phyloP scores from a whole-genome alignment of 2,113 vertebrate species.

The Tachycineta bicolor region DNA sequence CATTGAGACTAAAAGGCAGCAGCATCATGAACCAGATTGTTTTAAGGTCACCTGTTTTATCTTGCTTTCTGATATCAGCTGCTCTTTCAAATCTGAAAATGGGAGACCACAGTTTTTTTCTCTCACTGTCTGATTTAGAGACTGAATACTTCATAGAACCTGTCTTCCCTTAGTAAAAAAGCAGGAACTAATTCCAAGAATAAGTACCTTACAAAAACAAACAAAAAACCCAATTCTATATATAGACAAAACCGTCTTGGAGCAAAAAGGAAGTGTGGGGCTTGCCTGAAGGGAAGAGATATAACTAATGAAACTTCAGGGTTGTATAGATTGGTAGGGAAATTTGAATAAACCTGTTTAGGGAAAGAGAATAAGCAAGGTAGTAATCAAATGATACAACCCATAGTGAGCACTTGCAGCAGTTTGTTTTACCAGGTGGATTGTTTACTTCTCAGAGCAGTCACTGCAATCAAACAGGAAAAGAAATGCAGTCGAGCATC shows the following conservation, averaged over 20 bases:
- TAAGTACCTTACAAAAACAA: background rate
- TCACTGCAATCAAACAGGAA: background rate
- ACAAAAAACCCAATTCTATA: background rate
- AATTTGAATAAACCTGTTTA: constrained; percentile 4
- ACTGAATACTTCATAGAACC: background rate
- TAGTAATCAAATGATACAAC: background rate
- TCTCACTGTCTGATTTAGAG: background rate
- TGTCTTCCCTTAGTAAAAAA: background rate
- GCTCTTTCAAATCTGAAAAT: background rate
- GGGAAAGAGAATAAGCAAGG: background rate
- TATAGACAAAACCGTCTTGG: background rate
- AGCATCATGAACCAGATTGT: background rate
- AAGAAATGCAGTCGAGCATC: background rate
- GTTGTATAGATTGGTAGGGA: background rate
- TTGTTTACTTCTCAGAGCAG: constrained; percentile 4
- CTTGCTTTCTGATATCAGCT: background rate
- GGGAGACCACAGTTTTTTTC: background rate
- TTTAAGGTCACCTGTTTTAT: background rate
- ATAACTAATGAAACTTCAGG: background rate
- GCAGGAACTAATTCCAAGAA: background rate
- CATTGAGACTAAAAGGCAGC: background rate
- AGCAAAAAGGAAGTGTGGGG: background rate
- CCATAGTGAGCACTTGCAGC: background rate
- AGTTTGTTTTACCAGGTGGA: background rate
- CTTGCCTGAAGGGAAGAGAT: background rate